Evolutionary conservation across 2,888 invertebrate species (phyloP).

Genomic region (Doris montereyensis): DNA sequence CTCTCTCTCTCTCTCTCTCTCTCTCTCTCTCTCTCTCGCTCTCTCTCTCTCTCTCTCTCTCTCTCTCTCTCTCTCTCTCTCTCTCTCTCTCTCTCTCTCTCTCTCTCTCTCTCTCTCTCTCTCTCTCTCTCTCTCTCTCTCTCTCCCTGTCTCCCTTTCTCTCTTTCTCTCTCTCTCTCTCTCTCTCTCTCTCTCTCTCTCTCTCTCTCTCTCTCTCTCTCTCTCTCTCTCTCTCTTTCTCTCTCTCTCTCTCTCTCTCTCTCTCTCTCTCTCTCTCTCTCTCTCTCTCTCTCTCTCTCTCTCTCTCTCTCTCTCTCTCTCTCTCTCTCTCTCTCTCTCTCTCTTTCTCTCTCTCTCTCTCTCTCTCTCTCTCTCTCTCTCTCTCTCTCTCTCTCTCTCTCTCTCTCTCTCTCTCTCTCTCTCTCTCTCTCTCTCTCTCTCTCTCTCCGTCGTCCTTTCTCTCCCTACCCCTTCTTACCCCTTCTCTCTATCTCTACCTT

Average conservation of each 20-base stretch:
- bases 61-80: neutral
- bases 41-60: neutral
- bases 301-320: neutral
- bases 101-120: neutral
- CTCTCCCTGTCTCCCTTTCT: too few relatives aligned
- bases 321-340: constrained; percentile 75
- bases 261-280: constrained; percentile 19
- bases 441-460: constrained; percentile 86
- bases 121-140: neutral
- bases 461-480: neutral
- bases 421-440: constrained; percentile 71
- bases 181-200: constrained; percentile 21
- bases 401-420: too few relatives aligned
- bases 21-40: neutral
- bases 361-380: constrained; percentile 92
- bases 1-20: too few relatives aligned
- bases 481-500: neutral
- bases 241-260: neutral
- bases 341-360: constrained; percentile 91
- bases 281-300: neutral
- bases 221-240: constrained; percentile 1
- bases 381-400: constrained; percentile 83
- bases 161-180: too few relatives aligned
- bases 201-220: constrained; percentile 4
- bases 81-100: neutral